Evolutionary conservation across 2,113 vertebrate genomes (phyloP).

Genomic region (Coptodon bakossiorum): DNA sequence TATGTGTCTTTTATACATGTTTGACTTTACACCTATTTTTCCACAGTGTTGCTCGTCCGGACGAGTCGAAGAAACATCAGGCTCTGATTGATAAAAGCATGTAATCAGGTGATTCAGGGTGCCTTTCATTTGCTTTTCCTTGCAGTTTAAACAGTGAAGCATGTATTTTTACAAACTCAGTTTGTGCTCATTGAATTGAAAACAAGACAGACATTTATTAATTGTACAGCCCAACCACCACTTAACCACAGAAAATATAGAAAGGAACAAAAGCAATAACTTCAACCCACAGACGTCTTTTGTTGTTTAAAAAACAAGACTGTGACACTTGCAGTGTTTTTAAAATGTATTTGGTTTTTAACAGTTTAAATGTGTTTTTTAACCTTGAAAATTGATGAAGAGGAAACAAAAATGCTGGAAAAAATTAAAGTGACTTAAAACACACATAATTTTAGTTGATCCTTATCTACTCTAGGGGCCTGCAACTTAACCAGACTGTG

Average conservation of each 20-base stretch:
- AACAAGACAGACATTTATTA: neutral
- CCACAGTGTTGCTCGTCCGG: neutral
- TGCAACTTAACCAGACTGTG: neutral
- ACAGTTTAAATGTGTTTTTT: too few species aligned
- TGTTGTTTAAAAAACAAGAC: too few species aligned
- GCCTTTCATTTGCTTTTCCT: neutral
- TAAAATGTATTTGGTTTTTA: too few species aligned
- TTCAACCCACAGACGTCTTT: too few species aligned
- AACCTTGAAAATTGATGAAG: too few species aligned
- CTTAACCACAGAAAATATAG: neutral
- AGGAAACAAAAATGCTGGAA: too few species aligned
- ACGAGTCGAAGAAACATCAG: neutral
- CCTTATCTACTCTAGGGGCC: neutral
- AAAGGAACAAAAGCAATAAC: too few species aligned
- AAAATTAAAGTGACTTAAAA: too few species aligned
- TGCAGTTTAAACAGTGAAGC: neutral
- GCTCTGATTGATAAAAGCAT: neutral
- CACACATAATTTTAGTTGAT: too few species aligned
- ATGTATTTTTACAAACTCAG: neutral
- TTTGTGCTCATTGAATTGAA: neutral
- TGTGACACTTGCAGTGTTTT: too few species aligned
- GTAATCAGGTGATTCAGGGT: neutral
- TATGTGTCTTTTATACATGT: neutral
- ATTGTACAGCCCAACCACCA: neutral
- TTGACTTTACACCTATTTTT: neutral